Conservation (phyloP, 2,888 invertebrate genomes). For the Cataglyphis livida region DNA sequence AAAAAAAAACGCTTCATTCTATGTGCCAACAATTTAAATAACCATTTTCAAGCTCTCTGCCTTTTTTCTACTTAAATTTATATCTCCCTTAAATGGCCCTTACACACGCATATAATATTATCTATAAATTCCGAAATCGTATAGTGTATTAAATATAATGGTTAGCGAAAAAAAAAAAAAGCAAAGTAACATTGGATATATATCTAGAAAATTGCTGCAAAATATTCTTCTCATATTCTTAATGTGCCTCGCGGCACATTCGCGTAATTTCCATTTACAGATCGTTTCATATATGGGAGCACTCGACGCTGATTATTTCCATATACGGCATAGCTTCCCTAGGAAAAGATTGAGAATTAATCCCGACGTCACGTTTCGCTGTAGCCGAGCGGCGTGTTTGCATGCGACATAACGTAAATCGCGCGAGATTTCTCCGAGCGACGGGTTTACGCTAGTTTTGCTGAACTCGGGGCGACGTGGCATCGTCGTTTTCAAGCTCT, state of each 20-base stretch:
- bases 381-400: conserved; percentile 9
- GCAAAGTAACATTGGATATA: neutral
- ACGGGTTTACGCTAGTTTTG: conserved; percentile 35
- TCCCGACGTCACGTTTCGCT: conserved; percentile 44
- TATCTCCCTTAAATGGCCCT: neutral
- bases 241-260: neutral
- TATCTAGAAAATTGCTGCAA: neutral
- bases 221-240: conserved; percentile 1
- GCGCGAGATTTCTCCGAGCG: conserved; percentile 46
- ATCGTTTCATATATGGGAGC: neutral
- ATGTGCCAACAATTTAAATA: neutral
- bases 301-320: conserved; percentile 30
- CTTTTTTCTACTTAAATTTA: neutral
- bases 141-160: neutral
- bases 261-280: conserved; percentile 41
- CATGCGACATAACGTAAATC: conserved; percentile 49
- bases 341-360: conserved; percentile 48
- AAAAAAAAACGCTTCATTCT: neutral
- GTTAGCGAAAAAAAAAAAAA: no score
- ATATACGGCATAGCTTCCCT: neutral
- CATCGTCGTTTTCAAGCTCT: conserved; percentile 28
- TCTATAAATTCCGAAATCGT: neutral
- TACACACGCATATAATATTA: neutral
- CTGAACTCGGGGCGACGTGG: conserved; percentile 4
- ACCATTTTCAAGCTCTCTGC: neutral